Evolutionary conservation across 2,888 invertebrate genomes (phyloP).

Genomic region (Spisula solida): DNA sequence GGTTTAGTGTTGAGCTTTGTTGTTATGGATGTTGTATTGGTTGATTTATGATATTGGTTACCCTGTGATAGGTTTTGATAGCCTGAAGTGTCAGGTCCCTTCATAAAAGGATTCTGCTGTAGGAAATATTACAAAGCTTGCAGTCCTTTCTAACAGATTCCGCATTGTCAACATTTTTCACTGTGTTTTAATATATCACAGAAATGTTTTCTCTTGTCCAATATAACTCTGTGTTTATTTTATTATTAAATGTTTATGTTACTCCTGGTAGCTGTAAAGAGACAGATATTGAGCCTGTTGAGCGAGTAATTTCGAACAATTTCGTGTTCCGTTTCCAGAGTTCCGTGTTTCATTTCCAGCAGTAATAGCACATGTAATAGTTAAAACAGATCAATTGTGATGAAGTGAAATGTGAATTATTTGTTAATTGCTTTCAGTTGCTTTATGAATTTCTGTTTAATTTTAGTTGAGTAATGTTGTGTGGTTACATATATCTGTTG

Average conservation of each 20-base stretch:
- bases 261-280: neutral
- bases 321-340: neutral
- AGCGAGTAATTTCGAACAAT: neutral
- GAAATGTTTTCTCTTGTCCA: neutral
- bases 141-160: neutral
- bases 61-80: no score
- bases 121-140: no score
- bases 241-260: neutral
- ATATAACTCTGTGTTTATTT: neutral
- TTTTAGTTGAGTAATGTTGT: neutral
- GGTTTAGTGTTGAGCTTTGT: no score
- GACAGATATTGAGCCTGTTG: neutral
- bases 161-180: neutral
- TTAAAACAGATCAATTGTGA: constrained; percentile 8
- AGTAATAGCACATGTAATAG: constrained; percentile 11
- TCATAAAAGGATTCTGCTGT: no score
- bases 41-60: no score
- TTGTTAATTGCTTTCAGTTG: constrained; percentile 14
- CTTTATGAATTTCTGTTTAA: neutral
- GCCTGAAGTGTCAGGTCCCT: no score
- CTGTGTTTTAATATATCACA: neutral
- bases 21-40: no score
- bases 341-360: neutral
- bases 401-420: constrained; percentile 22
- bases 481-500: constrained; percentile 4